phyloP scores from a whole-genome alignment of 2,888 invertebrate species.

The Ernsta delagoae region DNA sequence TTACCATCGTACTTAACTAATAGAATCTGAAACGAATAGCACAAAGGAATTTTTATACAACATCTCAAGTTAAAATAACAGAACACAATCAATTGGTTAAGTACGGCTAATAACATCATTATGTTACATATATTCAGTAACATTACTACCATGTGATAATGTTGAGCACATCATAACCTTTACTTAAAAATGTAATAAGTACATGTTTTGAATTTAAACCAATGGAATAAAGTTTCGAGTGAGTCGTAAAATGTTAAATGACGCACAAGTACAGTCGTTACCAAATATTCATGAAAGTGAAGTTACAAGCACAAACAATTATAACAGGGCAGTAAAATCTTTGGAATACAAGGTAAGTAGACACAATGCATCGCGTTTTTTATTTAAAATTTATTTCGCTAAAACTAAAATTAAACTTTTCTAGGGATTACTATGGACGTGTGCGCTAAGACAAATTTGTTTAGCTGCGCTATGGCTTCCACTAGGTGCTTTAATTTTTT shows the following conservation, averaged over 20 bases:
- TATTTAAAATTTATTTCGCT: neutral
- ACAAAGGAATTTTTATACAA: constrained; percentile 46
- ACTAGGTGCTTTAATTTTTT: constrained; percentile 92
- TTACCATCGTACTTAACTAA: constrained; percentile 55
- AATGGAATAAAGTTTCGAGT: constrained; percentile 59
- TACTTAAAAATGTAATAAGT: constrained; percentile 43
- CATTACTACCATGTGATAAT: constrained; percentile 14
- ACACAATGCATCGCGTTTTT: constrained; percentile 39
- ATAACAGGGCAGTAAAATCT: constrained; percentile 62
- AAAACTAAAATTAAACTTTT: constrained; percentile 43
- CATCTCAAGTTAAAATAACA: constrained; percentile 40
- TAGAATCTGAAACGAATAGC: constrained; percentile 50
- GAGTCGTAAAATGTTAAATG: constrained; percentile 77
- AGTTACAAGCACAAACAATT: constrained; percentile 65
- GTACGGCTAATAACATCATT: neutral
- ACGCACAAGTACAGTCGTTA: constrained; percentile 77
- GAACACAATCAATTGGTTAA: neutral
- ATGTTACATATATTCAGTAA: too few relatives aligned
- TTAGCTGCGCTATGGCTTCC: constrained; percentile 94
- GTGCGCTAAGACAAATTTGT: constrained; percentile 92
- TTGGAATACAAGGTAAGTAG: constrained; percentile 71
- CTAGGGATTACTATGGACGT: constrained; percentile 87
- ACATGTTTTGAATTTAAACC: constrained; percentile 55
- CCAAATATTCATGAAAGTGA: constrained; percentile 67
- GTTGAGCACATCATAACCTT: constrained; percentile 16